A percentile compares a stretch with the other conserved stretches of the same genome.
Conservation (phyloP, 1,140 invertebrate genomes). For the Atta cephalotes region DNA sequence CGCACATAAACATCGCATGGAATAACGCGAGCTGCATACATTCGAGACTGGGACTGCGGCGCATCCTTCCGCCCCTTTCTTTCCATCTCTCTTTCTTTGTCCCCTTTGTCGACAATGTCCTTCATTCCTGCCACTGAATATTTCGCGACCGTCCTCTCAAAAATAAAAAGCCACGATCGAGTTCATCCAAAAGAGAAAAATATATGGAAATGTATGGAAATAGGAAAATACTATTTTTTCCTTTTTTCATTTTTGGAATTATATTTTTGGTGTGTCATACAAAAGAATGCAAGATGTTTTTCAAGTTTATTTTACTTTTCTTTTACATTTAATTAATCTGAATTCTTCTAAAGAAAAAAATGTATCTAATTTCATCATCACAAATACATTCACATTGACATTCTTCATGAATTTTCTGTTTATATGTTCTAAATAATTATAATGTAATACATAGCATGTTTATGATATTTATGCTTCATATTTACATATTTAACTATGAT, state of each 20-base stretch:
- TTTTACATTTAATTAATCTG: neutral
- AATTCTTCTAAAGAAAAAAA: neutral
- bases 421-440: neutral
- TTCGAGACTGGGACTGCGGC: slow-evolving; percentile 37
- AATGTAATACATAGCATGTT: neutral
- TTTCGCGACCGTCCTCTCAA: neutral
- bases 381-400: neutral
- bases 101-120: neutral
- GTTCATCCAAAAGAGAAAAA: neutral
- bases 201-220: neutral
- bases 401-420: neutral
- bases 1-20: slow-evolving; percentile 69
- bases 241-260: neutral
- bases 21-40: slow-evolving; percentile 71
- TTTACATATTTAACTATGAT: neutral
- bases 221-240: neutral
- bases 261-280: neutral
- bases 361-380: neutral
- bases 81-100: slow-evolving; percentile 36
- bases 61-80: slow-evolving; percentile 53
- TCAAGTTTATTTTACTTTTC: neutral
- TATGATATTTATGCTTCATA: neutral
- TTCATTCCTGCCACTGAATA: neutral
- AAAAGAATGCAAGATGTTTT: neutral
- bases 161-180: neutral